Percentiles rank a stretch among this genome's conserved stretches.
Conservation (phyloP, 2,888 invertebrate genomes). For the Griposia aprilina region DNA sequence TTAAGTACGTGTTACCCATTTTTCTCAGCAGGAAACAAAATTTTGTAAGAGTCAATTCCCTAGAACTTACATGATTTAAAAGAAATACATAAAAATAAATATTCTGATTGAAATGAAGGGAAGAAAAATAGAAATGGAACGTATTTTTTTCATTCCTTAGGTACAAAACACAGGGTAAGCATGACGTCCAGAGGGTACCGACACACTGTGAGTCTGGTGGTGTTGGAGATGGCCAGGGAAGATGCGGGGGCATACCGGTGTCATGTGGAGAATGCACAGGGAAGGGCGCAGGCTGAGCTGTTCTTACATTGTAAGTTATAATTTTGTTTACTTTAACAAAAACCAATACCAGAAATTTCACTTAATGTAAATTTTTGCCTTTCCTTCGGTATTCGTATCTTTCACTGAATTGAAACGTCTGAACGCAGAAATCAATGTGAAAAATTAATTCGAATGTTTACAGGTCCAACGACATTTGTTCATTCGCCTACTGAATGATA, state of each 20-base stretch:
- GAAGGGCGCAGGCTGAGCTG: slow-evolving; percentile 92
- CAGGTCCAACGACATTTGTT: not conserved
- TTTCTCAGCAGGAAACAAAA: not conserved
- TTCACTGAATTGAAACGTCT: not conserved
- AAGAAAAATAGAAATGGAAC: not conserved
- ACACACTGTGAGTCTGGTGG: slow-evolving; percentile 91
- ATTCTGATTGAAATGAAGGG: not conserved
- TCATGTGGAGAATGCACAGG: slow-evolving; percentile 92
- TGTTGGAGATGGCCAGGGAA: slow-evolving; percentile 88
- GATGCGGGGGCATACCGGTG: slow-evolving; percentile 93
- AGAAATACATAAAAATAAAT: not conserved
- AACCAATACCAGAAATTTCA: not conserved
- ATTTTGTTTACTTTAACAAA: not conserved
- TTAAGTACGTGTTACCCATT: not conserved
- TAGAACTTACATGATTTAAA: no score
- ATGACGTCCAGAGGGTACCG: slow-evolving; percentile 88
- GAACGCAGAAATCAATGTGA: not conserved
- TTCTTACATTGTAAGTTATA: slow-evolving; percentile 92
- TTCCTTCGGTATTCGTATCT: not conserved
- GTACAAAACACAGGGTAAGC: slow-evolving; percentile 80
- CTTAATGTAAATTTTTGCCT: not conserved
- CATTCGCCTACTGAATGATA: not conserved
- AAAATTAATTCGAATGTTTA: not conserved
- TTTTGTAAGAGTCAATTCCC: not conserved
- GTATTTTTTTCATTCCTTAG: slow-evolving; percentile 62